These are phyloP conservation scores for Panzeria rudis DNA, from an alignment of 2,888 invertebrate species.

Conservation along the genomic window DNA sequence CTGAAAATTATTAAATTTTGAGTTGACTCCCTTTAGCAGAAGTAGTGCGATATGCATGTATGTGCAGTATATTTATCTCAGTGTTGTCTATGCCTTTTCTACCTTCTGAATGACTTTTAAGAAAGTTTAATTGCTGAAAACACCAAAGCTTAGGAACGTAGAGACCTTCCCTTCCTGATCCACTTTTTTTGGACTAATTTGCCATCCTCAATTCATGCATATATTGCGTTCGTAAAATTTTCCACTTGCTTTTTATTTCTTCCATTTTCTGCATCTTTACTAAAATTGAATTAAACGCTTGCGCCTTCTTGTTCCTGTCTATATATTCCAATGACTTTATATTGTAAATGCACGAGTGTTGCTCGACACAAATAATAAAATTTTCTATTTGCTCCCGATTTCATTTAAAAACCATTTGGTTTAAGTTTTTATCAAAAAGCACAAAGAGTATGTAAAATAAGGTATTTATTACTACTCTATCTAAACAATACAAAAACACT, in stretches of 20 bases:
- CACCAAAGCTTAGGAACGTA: slow-evolving; percentile 22
- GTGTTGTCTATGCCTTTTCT: background rate
- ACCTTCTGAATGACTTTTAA: background rate
- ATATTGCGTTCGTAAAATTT: slow-evolving; percentile 15
- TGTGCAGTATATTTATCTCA: background rate
- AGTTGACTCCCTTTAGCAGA: too few relatives aligned
- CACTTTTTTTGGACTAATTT: slow-evolving; percentile 16
- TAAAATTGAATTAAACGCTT: background rate
- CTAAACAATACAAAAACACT: too few relatives aligned
- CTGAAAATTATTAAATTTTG: too few relatives aligned
- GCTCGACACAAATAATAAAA: background rate
- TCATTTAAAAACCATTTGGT: background rate
- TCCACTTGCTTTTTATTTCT: slow-evolving; percentile 18
- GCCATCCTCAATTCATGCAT: slow-evolving; percentile 8
- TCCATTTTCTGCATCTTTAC: background rate
- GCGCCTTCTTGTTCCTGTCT: background rate
- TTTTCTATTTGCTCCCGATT: background rate
- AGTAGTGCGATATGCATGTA: too few relatives aligned
- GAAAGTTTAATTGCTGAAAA: slow-evolving; percentile 11
- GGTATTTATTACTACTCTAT: too few relatives aligned
- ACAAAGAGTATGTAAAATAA: too few relatives aligned
- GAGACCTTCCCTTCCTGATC: background rate
- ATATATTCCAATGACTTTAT: background rate
- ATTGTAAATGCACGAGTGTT: slow-evolving; percentile 5
- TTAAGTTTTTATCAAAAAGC: too few relatives aligned